Conservation (phyloP, 2,113 vertebrate genomes). For the Phocoena sinus region DNA sequence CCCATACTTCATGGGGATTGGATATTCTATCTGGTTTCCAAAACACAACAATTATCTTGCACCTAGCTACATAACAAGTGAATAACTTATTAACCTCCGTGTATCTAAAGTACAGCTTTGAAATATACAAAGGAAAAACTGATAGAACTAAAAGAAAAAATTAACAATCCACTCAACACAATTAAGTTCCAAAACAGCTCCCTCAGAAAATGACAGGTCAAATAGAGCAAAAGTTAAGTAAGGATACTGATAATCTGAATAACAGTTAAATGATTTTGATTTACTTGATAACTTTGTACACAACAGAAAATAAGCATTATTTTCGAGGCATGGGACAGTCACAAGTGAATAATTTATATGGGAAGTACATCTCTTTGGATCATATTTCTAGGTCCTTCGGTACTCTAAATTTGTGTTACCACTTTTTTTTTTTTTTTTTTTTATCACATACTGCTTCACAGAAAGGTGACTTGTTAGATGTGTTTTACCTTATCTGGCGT, state of each 20-base stretch:
- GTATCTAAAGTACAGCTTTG: background rate
- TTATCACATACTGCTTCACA: background rate
- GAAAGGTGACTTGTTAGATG: background rate
- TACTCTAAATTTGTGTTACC: background rate
- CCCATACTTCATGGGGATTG: background rate
- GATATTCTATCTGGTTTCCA: background rate
- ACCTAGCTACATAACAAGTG: background rate
- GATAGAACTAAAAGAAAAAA: background rate
- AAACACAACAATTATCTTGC: background rate
- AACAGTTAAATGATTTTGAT: background rate
- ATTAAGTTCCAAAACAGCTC: background rate
- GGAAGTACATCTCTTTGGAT: background rate
- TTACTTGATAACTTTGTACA: background rate
- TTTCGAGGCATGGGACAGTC: background rate
- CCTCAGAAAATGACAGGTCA: background rate
- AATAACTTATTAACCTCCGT: background rate
- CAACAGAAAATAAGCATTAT: background rate
- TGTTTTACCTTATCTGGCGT: background rate
- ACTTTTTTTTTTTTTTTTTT: background rate
- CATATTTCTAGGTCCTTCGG: background rate
- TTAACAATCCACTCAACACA: background rate
- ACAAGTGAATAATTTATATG: background rate
- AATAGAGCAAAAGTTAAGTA: background rate
- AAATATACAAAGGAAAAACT: background rate
- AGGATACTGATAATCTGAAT: background rate